Conservation (phyloP, 2,113 vertebrate genomes). For the Cyprinodon variegatus region DNA sequence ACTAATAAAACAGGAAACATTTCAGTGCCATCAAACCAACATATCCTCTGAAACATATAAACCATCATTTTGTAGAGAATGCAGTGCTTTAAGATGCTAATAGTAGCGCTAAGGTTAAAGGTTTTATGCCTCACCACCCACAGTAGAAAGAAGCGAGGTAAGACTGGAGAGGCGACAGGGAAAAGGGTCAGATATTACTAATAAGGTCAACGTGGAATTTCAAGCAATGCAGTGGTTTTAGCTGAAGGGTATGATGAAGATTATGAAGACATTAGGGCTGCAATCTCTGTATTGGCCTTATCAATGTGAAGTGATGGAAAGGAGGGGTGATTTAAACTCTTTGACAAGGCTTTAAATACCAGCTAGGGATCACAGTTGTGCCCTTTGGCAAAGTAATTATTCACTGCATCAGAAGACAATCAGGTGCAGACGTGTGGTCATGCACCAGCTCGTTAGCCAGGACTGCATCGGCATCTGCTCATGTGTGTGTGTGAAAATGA, state of each 20-base stretch:
- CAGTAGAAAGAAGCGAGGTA: not conserved
- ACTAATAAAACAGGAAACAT: conserved; percentile 62
- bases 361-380: conserved; percentile 76
- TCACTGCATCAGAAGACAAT: conserved; percentile 71
- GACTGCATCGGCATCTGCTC: conserved; percentile 24
- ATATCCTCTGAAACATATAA: conserved; percentile 26
- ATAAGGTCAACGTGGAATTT: conserved; percentile 18
- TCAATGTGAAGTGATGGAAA: conserved; percentile 61
- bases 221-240: conserved; percentile 25
- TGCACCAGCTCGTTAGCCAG: conserved; percentile 5
- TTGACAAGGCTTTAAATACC: conserved; percentile 81
- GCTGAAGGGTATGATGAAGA: conserved; percentile 42
- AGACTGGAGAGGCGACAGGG: not conserved
- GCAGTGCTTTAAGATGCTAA: conserved; percentile 11
- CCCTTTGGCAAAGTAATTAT: conserved; percentile 81
- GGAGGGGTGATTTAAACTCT: conserved; percentile 78
- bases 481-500: conserved; percentile 22
- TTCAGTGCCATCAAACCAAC: conserved; percentile 49
- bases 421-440: conserved; percentile 47
- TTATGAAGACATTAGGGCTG: conserved; percentile 46
- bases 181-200: conserved; percentile 3
- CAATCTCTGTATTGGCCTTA: conserved; percentile 69
- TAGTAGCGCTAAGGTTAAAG: not conserved
- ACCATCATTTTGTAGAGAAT: conserved; percentile 8
- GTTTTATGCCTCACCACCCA: conserved; percentile 7